These are phyloP conservation scores for Lymantria monacha DNA, from an alignment of 2,888 invertebrate species.

Conservation along the genomic window DNA sequence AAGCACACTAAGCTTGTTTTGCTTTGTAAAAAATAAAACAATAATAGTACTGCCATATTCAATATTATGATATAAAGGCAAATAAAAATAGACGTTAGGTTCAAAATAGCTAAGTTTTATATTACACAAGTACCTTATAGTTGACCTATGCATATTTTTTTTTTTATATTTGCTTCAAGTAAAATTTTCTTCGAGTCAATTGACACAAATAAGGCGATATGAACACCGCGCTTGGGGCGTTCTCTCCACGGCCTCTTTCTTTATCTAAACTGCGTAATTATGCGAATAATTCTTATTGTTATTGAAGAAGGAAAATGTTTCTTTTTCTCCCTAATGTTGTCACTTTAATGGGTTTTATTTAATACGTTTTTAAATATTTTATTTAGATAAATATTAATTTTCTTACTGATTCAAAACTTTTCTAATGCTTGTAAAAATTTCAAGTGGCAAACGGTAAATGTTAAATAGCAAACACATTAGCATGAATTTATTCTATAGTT, in stretches of 20 bases:
- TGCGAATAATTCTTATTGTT: slow-evolving; percentile 16
- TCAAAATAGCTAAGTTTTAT: slow-evolving; percentile 5
- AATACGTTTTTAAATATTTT: neutral
- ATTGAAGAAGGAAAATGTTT: slow-evolving; percentile 8
- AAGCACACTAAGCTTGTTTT: slow-evolving; percentile 26
- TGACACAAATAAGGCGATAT: slow-evolving; percentile 17
- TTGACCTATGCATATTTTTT: neutral
- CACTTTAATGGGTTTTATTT: neutral
- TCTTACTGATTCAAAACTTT: too few species aligned
- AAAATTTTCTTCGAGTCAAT: slow-evolving; percentile 14
- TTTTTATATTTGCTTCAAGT: neutral
- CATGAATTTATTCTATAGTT: too few species aligned
- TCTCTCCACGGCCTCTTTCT: slow-evolving; percentile 14
- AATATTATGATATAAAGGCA: too few species aligned
- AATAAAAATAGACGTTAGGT: too few species aligned
- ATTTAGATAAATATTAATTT: too few species aligned
- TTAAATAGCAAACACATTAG: too few species aligned
- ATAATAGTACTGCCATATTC: slow-evolving; percentile 3
- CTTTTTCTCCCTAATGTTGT: slow-evolving; percentile 4
- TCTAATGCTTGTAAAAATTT: too few species aligned
- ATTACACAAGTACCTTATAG: slow-evolving; percentile 7
- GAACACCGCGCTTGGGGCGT: slow-evolving; percentile 13
- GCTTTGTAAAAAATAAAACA: slow-evolving; percentile 13
- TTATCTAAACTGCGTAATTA: slow-evolving; percentile 24
- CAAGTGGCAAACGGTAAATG: too few species aligned